Base-by-base conservation (phyloP, 2,113 vertebrate genomes). In the Vombatus ursinus region DNA sequence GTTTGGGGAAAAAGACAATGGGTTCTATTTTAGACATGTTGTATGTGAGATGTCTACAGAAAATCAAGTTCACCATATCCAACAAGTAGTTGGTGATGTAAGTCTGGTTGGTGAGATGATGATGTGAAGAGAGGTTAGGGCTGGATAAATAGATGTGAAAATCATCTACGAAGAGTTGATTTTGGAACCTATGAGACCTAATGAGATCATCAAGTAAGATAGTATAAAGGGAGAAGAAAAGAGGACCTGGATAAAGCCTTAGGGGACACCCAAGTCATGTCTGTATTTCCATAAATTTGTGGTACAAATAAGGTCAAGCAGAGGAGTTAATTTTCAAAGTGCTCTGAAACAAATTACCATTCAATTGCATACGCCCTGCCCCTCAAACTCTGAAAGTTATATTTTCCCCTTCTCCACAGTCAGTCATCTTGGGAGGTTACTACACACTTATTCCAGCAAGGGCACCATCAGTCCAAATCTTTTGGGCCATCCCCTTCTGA, bases 391-490 rank as follows among this genome's bases (percentile, higher is more conserved):
- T 25, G 44, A 1, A 77, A 52, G 25, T n/a, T 57, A 93, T 94
- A 16, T 95, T 96, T 68, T 77, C 19, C 37, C 61, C 61, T 68
- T 77, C 61, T 77, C 61, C 68, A 77, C 16, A 77, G 57, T 61
- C 57, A 91, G 50, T 91, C 95, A 96, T 52, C 50, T 91, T 92
- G 89, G 44, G 23, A 92, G 94, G 8, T 68, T 96, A 94, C 89
- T 96, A 95, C 92, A 94, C 95, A 96, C 24, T 92, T 50, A 97
- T 94, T 94, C 92, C 31, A 96, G 57, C 96, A 49, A 92, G 91
- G 16, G 52, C 94, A 16, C 19, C 50, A 92, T 91, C 94, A 3
- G 92, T 96, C 16, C 95, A 95, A 97, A 28, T 28, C 94, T 93
- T 90, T 92, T 31, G 54, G 44, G 28, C 95, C 94, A 51, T 57